Percentiles rank a stretch among this genome's conserved stretches.
These are phyloP conservation scores for Drosophila mayaguana DNA, from an alignment of 2,888 invertebrate species.

Conservation along the genomic window DNA sequence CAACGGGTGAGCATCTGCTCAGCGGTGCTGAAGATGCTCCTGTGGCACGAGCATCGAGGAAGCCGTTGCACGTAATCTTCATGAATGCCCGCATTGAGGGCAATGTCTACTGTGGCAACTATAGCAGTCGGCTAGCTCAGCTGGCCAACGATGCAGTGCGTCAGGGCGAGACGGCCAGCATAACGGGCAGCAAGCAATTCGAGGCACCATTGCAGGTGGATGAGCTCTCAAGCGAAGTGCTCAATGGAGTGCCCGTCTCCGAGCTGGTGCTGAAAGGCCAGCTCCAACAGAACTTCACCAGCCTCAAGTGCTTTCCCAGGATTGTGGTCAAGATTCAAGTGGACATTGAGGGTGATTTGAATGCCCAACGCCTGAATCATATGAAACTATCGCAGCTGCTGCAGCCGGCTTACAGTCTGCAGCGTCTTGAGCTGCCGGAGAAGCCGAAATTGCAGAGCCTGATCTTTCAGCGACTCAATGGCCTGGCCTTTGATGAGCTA, in stretches of 20 bases:
- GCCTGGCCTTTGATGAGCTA: constrained; percentile 71
- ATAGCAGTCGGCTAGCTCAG: constrained; percentile 66
- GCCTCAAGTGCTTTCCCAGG: constrained; percentile 65
- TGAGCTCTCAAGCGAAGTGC: constrained; percentile 29
- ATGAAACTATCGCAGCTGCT: constrained; percentile 54
- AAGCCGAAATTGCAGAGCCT: constrained; percentile 58
- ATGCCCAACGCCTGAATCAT: constrained; percentile 62
- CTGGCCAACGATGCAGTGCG: constrained; percentile 68
- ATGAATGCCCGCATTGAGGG: constrained; percentile 73
- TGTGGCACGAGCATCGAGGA: neutral
- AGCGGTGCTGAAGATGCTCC: constrained; percentile 17
- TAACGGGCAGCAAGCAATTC: constrained; percentile 75
- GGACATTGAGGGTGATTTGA: constrained; percentile 44
- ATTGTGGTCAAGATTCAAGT: constrained; percentile 58
- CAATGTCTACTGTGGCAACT: constrained; percentile 55
- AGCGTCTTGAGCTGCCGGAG: constrained; percentile 64
- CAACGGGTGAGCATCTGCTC: constrained; percentile 66
- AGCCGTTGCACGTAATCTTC: constrained; percentile 64
- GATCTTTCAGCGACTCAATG: constrained; percentile 75
- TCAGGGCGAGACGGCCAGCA: constrained; percentile 61
- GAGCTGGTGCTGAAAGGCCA: constrained; percentile 66
- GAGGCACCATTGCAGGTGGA: constrained; percentile 56
- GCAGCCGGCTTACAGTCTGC: constrained; percentile 61
- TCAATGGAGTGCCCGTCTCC: constrained; percentile 62
- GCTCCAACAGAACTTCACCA: constrained; percentile 44